Percentiles rank a stretch among this genome's conserved stretches.
These are phyloP conservation scores for Microplitis manilae DNA, from an alignment of 2,888 invertebrate genomes.

Conservation along the genomic window DNA sequence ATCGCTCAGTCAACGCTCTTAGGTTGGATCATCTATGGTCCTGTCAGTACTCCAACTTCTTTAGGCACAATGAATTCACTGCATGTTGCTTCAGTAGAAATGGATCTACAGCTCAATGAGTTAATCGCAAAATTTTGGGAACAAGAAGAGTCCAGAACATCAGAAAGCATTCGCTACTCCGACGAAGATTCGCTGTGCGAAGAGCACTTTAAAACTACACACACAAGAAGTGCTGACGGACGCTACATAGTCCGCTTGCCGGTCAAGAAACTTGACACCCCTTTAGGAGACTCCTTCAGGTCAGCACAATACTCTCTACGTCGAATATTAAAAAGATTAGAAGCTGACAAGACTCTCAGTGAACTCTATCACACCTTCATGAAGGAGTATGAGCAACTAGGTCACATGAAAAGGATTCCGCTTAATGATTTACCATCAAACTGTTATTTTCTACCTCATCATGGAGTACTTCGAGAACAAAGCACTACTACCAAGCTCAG, in stretches of 20 bases:
- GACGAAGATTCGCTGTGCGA: slow-evolving; percentile 32
- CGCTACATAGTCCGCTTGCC: slow-evolving; percentile 38
- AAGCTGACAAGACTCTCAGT: background rate
- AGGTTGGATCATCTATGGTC: too few relatives aligned
- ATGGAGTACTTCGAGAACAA: slow-evolving; percentile 58
- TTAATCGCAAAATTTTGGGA: too few relatives aligned
- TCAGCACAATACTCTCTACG: slow-evolving; percentile 20
- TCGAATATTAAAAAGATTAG: slow-evolving; percentile 5
- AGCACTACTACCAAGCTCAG: slow-evolving; percentile 60
- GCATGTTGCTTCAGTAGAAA: too few relatives aligned
- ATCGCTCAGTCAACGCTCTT: too few relatives aligned
- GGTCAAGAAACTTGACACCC: background rate
- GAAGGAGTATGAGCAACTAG: slow-evolving; percentile 27
- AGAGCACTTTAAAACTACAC: slow-evolving; percentile 31
- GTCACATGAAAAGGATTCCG: slow-evolving; percentile 39
- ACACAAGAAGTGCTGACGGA: slow-evolving; percentile 26
- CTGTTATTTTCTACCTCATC: too few relatives aligned
- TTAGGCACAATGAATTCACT: too few relatives aligned
- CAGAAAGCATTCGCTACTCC: too few relatives aligned
- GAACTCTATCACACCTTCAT: slow-evolving; percentile 38
- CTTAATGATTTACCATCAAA: too few relatives aligned
- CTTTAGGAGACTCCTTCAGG: slow-evolving; percentile 20
- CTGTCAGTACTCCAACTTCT: too few relatives aligned
- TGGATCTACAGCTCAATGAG: too few relatives aligned
- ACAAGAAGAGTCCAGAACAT: too few relatives aligned